phyloP scores from a whole-genome alignment of 2,888 invertebrate genomes.

The Cyclophora punctaria region DNA sequence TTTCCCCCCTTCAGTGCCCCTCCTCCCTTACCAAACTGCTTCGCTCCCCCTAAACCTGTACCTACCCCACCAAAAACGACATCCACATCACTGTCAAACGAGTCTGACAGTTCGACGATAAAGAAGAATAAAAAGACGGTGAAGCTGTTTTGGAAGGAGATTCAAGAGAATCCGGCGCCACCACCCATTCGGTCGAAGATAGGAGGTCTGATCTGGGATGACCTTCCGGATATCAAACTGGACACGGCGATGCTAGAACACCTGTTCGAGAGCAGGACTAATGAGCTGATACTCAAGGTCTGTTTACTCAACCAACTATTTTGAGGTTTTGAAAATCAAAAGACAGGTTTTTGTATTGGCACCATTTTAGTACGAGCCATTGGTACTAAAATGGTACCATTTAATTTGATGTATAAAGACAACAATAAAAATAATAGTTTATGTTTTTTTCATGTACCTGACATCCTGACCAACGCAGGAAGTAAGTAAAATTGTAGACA shows the following conservation, averaged over 20 bases:
- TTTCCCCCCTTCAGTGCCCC: constrained; percentile 66
- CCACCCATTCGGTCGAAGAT: constrained; percentile 73
- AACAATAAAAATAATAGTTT: too few species aligned
- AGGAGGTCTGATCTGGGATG: constrained; percentile 91
- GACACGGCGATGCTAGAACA: constrained; percentile 96
- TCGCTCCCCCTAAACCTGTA: constrained; percentile 55
- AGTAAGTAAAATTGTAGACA: too few species aligned
- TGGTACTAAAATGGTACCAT: too few species aligned
- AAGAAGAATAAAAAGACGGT: constrained; percentile 97
- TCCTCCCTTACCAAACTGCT: constrained; percentile 69
- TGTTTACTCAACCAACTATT: too few species aligned
- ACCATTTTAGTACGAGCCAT: too few species aligned
- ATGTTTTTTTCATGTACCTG: too few species aligned
- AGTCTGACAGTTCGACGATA: constrained; percentile 67
- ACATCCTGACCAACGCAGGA: too few species aligned
- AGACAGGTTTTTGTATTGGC: too few species aligned
- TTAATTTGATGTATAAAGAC: too few species aligned
- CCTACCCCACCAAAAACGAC: constrained; percentile 56
- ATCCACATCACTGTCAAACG: constrained; percentile 50
- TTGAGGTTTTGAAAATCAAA: too few species aligned
- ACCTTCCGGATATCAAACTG: constrained; percentile 86
- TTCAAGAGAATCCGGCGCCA: constrained; percentile 82
- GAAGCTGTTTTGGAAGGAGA: constrained; percentile 98
- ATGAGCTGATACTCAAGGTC: constrained; percentile 93
- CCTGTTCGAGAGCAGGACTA: constrained; percentile 96